Percentiles rank a stretch among this genome's conserved stretches.
Evolutionary conservation across 2,797 vertebrate genomes (phyloP).

Genomic region (Sebastes itinus): DNA sequence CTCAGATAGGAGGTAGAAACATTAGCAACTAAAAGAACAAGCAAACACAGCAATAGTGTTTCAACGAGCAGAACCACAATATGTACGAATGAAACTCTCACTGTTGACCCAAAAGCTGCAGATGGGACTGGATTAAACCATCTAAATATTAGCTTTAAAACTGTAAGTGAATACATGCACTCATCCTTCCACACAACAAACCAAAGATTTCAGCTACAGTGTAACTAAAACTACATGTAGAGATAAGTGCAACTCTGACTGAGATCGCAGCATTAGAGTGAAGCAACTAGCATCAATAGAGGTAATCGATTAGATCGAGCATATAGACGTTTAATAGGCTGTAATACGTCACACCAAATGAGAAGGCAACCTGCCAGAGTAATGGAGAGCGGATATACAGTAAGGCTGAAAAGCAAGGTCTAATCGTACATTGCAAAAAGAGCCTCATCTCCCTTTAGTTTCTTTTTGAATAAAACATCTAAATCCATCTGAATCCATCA

Average conservation of each 20-base stretch:
- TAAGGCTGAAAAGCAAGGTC: neutral
- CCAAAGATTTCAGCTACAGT: neutral
- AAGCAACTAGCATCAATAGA: constrained; percentile 39
- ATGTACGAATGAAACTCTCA: neutral
- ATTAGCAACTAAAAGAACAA: neutral
- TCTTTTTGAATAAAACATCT: constrained; percentile 3
- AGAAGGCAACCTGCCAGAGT: constrained; percentile 13
- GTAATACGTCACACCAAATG: constrained; percentile 17
- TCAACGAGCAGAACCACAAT: neutral
- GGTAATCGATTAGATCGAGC: constrained; percentile 51
- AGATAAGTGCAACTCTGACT: neutral
- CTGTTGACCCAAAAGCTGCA: neutral
- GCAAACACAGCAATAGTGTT: neutral
- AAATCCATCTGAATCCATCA: constrained; percentile 39
- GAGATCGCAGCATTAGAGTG: constrained; percentile 32
- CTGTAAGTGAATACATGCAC: neutral
- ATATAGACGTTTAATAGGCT: constrained; percentile 22
- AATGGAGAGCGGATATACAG: neutral
- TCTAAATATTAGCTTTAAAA: neutral
- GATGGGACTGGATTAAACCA: neutral
- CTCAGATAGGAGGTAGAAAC: neutral
- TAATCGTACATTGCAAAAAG: neutral
- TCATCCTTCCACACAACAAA: neutral
- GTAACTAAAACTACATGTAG: neutral
- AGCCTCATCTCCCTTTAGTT: neutral